Evolutionary conservation across 2,797 vertebrate genomes (phyloP), one percentile per base, ranked within the genome.

Genomic region (Atherinosoma microstoma): DNA sequence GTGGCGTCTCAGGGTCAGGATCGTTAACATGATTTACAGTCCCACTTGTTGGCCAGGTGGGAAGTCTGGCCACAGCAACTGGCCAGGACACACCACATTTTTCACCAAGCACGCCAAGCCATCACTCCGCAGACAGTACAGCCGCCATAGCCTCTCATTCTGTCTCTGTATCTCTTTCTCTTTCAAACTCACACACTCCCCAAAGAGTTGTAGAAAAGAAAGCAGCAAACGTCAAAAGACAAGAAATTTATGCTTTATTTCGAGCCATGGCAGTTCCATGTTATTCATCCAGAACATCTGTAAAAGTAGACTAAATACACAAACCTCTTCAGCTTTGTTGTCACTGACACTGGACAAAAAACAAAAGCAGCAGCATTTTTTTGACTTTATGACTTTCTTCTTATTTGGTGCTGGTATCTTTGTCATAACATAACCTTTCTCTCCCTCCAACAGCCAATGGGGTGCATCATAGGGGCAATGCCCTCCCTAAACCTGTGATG

Each of bases 1-100:
- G 69, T 68, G 72, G 64, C 47, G 45, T 81, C 72, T 82, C 75
- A 47, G 77, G 78, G 84, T 89, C 78, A 82, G 42, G 61, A 64
- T 89, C 24, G 59, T 88, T 91, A 87, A 90, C 60, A 76, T 89
- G 89, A 92, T 92, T 91, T 85, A 88, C 56, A 1, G 64, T 68
- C 69, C 63, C 38, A 70, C 34, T 64, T 54, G 51, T 68, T 82
- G 82, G 83, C 71, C 66, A 49, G 77, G 64, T 77, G 74, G 82
- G 79, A 87, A 64, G 78, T 83, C 82, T 91, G 87, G 83, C 80
- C 71, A 47, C 45, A 72, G 79, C 58, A 67, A 40, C 73, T 74
- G 84, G 85, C 80, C 80, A 80, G 79, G 66, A 89, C 56, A 76
- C 79, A 77, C 76, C 80, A 83, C 85, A 83, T 91, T 88, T 91